These are phyloP conservation scores for Dolichotis patagonum DNA, from an alignment of 2,113 vertebrate species.

Conservation along the genomic window DNA sequence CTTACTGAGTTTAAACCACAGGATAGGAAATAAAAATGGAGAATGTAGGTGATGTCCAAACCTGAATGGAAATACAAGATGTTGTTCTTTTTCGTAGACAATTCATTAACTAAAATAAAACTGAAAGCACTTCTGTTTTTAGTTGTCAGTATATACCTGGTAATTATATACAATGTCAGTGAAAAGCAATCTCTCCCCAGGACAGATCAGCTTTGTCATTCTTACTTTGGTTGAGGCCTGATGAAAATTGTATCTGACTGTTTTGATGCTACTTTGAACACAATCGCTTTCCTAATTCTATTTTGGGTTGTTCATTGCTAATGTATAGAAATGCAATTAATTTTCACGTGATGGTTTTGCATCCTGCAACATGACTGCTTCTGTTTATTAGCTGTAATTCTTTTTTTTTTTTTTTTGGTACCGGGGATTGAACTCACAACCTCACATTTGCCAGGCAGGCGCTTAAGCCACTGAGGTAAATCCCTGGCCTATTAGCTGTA, in stretches of 20 bases:
- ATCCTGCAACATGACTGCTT: not conserved
- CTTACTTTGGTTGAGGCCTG: not conserved
- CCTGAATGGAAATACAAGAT: not conserved
- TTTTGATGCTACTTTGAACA: not conserved
- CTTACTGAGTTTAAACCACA: not conserved
- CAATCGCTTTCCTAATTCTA: not conserved
- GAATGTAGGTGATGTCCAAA: not conserved
- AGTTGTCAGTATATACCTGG: not conserved
- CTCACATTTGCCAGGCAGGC: too few relatives aligned
- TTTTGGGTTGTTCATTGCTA: not conserved
- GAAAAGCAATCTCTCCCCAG: not conserved
- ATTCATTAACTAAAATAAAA: not conserved
- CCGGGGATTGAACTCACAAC: too few relatives aligned
- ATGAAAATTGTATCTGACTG: not conserved
- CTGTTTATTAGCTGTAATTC: not conserved
- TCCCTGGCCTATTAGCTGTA: not conserved
- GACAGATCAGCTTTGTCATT: not conserved
- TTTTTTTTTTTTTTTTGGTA: too few relatives aligned
- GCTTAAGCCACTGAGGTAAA: too few relatives aligned
- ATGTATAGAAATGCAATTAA: not conserved
- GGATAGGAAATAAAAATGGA: not conserved
- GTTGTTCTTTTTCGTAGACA: not conserved
- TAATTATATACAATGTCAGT: not conserved
- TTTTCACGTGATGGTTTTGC: not conserved
- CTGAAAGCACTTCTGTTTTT: not conserved